phyloP scores from a whole-genome alignment of 1,140 invertebrate species.

The Papilio dardanus region DNA sequence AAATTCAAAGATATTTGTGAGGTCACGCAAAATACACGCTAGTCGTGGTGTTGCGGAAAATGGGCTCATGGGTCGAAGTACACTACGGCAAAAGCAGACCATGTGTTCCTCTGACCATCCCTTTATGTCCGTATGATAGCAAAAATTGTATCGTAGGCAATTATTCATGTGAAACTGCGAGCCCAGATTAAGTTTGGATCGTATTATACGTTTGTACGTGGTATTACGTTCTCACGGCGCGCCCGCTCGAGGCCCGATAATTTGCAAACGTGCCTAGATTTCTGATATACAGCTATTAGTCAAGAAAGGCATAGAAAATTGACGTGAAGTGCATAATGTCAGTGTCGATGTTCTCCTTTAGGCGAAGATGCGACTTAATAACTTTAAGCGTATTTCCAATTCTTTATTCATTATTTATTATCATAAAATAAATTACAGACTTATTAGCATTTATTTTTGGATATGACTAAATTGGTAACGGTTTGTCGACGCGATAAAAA shows the following conservation, averaged over 20 bases:
- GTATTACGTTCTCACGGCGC: conserved; percentile 9
- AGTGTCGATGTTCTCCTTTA: neutral
- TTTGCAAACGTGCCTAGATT: conserved; percentile 13
- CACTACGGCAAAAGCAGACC: no score
- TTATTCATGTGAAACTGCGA: neutral
- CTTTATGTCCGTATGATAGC: neutral
- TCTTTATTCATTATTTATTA: neutral
- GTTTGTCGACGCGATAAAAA: neutral
- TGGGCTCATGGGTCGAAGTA: no score
- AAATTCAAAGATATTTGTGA: no score
- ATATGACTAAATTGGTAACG: neutral
- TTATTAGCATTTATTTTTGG: conserved; percentile 1
- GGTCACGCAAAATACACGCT: no score
- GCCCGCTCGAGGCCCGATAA: conserved; percentile 1
- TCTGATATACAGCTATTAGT: conserved; percentile 3
- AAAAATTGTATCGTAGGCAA: neutral
- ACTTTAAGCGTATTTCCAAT: conserved; percentile 4
- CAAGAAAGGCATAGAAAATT: neutral
- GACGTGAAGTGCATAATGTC: neutral
- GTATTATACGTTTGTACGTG: neutral
- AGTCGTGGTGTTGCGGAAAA: no score
- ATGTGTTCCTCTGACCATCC: no score
- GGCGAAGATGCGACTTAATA: neutral
- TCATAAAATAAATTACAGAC: neutral
- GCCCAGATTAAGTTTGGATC: neutral